Base-by-base conservation (phyloP, 2,888 invertebrate genomes). In the Leucophenga maculata region DNA sequence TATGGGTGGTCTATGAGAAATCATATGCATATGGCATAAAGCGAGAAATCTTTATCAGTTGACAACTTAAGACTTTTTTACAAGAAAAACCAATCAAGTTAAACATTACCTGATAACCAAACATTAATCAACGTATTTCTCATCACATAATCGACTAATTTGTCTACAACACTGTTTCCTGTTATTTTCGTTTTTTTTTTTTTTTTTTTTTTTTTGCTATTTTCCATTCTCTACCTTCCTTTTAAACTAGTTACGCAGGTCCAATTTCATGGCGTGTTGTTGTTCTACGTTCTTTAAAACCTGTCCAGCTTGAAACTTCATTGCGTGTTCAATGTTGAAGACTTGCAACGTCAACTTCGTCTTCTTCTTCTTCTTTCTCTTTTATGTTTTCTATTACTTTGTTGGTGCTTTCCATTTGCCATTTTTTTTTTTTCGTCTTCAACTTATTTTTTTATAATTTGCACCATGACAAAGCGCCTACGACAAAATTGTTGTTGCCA, bases 381-480 rank as follows among this genome's bases (percentile, higher is more conserved):
- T 11, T 50, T 50, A 14, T 50, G n/a, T 39, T 39, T 39, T 39
- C 39, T 39, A 8, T 39, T 39, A 6, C 39, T 39, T 11, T 9
- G 8, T 39, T 39, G 8, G 8, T 39, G 11, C 39, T 39, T 11
- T 39, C 11, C 39, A 11, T 39, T 39, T 39, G 39, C 39, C 39
- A 39, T 39, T 39, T 11, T 39, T 39, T 50, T 50, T 50, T 50
- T 16, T 50, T n/a, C n/a, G 8, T 50, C 3, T 50, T 50, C n/a
- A n/a, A n/a, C n/a, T n/a, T 50, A 13, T 39, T 50, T 16, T 50
- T 50, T 50, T 50, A 50, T 50, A 50, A 50, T 50, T 50, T 50
- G n/a, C 18, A 16, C 16, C 50, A n/a, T 50, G 50, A 50, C 6
- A 50, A 50, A 50, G 50, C 50, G 50, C 50, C 50, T 50, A 50